Percentiles rank a stretch among this genome's conserved stretches.
Conservation (phyloP, 2,113 vertebrate genomes). For the Chloropsis cyanopogon region DNA sequence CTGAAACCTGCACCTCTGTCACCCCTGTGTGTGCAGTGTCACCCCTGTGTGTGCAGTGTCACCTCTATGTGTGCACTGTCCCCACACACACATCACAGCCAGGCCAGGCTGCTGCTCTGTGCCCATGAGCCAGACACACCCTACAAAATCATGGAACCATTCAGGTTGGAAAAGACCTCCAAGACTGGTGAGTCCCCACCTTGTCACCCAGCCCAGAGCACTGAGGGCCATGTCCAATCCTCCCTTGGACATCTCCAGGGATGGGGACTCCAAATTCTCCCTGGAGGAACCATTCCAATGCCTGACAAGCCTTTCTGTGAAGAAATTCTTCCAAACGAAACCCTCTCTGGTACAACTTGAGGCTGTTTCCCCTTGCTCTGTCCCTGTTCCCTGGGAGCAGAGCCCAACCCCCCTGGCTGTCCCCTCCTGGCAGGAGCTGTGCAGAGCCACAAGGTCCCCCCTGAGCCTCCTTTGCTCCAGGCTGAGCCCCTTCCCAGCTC, state of each 20-base stretch:
- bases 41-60: neutral
- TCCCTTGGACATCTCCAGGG: neutral
- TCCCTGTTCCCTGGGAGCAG: neutral
- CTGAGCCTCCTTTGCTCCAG: neutral
- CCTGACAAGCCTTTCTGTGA: neutral
- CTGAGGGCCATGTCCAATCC: accelerated
- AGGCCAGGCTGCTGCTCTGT: neutral
- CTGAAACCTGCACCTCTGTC: neutral
- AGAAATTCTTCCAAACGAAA: neutral
- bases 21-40: accelerated
- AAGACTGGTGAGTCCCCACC: accelerated
- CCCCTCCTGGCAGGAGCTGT: neutral
- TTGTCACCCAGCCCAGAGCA: neutral
- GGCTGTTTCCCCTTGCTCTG: accelerated
- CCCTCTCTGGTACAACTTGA: accelerated
- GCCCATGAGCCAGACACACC: neutral
- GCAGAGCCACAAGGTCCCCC: neutral
- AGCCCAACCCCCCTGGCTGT: accelerated
- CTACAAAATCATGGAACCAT: neutral
- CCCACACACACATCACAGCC: accelerated
- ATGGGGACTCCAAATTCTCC: neutral
- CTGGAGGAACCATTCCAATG: neutral
- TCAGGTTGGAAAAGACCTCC: neutral
- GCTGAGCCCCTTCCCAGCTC: neutral
- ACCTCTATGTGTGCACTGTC: neutral